Conservation (phyloP, 1,140 invertebrate species). For the Lucilia cuprina region DNA sequence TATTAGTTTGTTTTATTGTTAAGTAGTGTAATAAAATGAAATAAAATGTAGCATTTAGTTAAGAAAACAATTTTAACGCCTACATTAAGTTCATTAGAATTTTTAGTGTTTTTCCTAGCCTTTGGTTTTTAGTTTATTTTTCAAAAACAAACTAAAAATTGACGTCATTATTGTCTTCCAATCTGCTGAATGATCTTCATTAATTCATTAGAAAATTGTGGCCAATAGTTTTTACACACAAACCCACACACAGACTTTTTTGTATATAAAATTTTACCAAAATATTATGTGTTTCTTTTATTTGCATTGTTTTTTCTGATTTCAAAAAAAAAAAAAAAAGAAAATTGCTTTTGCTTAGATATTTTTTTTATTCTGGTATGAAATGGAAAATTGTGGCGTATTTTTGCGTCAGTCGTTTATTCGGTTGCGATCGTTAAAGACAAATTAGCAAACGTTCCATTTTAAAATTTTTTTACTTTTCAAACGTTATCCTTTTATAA, state of each 20-base stretch:
- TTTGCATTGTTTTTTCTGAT: not conserved
- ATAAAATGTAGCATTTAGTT: not conserved
- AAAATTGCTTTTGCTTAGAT: slow-evolving; percentile 7
- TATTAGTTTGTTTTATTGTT: not conserved
- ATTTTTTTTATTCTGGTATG: not conserved
- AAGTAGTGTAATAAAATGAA: not conserved
- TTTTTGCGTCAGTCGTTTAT: slow-evolving; percentile 28
- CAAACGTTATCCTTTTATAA: not conserved
- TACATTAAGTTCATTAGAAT: not conserved
- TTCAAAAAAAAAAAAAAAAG: too few relatives aligned
- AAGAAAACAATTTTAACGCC: not conserved
- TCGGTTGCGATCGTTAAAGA: slow-evolving; percentile 23
- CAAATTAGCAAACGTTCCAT: slow-evolving; percentile 26
- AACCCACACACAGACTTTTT: not conserved
- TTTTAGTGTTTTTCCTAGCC: not conserved
- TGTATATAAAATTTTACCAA: not conserved
- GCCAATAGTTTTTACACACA: not conserved
- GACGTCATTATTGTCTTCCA: slow-evolving; percentile 23
- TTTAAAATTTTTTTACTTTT: slow-evolving; percentile 34
- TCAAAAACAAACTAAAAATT: not conserved
- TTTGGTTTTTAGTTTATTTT: not conserved
- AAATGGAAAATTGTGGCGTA: slow-evolving; percentile 33
- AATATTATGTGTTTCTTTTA: not conserved
- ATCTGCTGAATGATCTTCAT: not conserved
- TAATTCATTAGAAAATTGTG: not conserved